A percentile compares a stretch with the other conserved stretches of the same genome.
Conservation (phyloP, 2,888 invertebrate species). For the Eucera pruinosa region DNA sequence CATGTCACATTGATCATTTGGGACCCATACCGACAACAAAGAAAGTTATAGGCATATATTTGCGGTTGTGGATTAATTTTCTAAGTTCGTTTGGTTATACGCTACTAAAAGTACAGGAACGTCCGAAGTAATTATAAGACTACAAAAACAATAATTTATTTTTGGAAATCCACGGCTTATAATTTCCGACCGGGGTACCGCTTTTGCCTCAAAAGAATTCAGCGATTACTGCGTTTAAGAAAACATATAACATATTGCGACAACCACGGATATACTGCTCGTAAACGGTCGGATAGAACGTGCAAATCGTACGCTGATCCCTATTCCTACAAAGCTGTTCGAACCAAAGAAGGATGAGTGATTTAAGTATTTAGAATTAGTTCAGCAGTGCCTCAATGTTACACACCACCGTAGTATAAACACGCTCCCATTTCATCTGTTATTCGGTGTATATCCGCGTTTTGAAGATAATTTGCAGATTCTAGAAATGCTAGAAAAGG, state of each 20-base stretch:
- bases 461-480: no score
- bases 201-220: constrained; percentile 7
- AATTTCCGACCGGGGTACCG: constrained; percentile 7
- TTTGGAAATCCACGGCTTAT: constrained; percentile 19
- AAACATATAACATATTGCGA: background rate
- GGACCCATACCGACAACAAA: constrained; percentile 8
- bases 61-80: constrained; percentile 15
- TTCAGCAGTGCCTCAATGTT: no score
- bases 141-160: background rate
- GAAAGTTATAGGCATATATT: constrained; percentile 13
- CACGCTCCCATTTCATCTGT: no score
- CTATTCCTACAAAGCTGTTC: background rate
- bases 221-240: background rate
- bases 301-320: constrained; percentile 15
- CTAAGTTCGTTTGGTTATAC: constrained; percentile 30
- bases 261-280: background rate
- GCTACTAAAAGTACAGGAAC: background rate
- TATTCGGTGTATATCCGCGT: no score
- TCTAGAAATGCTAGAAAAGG: no score
- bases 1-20: constrained; percentile 16
- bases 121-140: background rate
- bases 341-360: no score
- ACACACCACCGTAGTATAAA: no score
- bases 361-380: no score
- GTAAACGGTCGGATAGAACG: constrained; percentile 21